Evolutionary conservation across 2,113 vertebrate species (phyloP).

Genomic region (Salminus brasiliensis): DNA sequence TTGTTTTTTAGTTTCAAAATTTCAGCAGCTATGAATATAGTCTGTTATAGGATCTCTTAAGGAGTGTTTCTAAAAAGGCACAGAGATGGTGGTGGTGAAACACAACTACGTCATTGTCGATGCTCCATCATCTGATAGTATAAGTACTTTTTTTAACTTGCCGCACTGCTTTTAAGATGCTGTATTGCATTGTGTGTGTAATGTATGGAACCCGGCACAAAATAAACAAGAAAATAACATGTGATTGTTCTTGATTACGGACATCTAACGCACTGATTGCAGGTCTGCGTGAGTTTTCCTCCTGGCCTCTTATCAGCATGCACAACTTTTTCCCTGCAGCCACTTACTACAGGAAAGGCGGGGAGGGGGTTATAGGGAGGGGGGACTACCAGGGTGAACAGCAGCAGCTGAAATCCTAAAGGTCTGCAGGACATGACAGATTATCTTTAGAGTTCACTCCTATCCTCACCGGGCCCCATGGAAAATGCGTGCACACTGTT

Average conservation of each 20-base stretch:
- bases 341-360: constrained; percentile 35
- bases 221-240: constrained; percentile 29
- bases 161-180: background rate
- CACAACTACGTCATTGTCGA: constrained; percentile 5
- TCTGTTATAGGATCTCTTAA: constrained; percentile 9
- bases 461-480: background rate
- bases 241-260: constrained; percentile 33
- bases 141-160: background rate
- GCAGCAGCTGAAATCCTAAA: constrained; percentile 11
- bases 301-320: constrained; percentile 32
- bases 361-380: constrained; percentile 14
- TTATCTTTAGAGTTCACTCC: background rate
- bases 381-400: background rate
- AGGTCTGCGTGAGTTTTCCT: constrained; percentile 28
- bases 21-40: background rate
- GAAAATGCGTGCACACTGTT: background rate
- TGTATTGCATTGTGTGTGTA: background rate
- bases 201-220: constrained; percentile 14
- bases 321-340: constrained; percentile 18
- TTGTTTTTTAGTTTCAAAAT: background rate
- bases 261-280: constrained; percentile 25
- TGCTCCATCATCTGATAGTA: constrained; percentile 1
- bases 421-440: constrained; percentile 18
- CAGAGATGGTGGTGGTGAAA: background rate
- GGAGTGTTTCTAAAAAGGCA: background rate